These are phyloP conservation scores for Istiophorus platypterus DNA, from an alignment of 2,113 vertebrate genomes.

Conservation along the genomic window DNA sequence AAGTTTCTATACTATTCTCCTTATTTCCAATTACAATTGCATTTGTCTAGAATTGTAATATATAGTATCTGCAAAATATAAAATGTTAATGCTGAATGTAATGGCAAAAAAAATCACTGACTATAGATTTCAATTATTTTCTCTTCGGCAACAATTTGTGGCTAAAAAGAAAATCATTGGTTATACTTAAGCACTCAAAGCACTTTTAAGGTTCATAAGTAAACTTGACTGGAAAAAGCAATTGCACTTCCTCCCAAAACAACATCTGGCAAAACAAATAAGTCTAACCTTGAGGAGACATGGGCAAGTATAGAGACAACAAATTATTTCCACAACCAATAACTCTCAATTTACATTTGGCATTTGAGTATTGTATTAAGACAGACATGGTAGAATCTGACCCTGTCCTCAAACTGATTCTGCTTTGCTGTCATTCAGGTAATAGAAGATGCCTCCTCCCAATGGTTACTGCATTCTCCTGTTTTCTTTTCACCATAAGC, in stretches of 20 bases:
- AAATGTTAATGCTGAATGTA: neutral
- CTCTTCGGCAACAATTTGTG: neutral
- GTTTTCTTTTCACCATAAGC: conserved; percentile 16
- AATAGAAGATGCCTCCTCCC: conserved; percentile 13
- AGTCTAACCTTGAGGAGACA: neutral
- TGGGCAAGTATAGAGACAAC: neutral
- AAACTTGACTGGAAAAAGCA: too few relatives aligned
- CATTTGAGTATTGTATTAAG: neutral
- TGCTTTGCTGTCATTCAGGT: conserved; percentile 41
- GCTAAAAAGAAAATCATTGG: too few relatives aligned
- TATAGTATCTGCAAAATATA: neutral
- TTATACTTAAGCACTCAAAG: too few relatives aligned
- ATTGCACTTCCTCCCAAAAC: neutral
- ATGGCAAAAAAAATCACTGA: neutral
- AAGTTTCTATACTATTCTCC: neutral
- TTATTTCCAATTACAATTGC: neutral
- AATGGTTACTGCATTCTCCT: conserved; percentile 7
- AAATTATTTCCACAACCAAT: neutral
- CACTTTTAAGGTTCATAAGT: too few relatives aligned
- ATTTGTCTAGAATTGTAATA: neutral
- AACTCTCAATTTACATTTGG: neutral
- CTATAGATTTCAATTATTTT: neutral
- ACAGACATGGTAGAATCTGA: neutral
- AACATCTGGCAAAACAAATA: neutral
- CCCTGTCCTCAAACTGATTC: conserved; percentile 6